Conservation (phyloP, 2,113 vertebrate genomes). For the Apeltes quadracus region DNA sequence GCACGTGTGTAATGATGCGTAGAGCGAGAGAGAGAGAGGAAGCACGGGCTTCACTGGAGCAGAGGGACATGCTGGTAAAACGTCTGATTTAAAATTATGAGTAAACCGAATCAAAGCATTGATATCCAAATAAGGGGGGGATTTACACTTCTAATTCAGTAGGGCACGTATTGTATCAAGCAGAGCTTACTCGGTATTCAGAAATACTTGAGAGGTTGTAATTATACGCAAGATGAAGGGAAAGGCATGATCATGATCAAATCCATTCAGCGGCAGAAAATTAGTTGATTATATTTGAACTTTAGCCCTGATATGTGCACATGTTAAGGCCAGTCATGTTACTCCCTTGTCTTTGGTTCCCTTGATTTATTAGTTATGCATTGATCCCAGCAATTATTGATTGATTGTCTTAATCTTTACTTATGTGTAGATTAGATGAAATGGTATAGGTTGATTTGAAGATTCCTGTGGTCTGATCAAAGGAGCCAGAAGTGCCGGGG, state of each 20-base stretch:
- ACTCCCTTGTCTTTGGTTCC: neutral
- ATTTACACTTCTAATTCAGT: neutral
- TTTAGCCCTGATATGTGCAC: neutral
- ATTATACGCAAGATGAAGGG: neutral
- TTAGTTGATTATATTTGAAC: neutral
- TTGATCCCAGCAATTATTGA: neutral
- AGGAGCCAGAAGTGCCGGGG: neutral
- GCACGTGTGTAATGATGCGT: slow-evolving; percentile 54
- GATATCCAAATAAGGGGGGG: neutral
- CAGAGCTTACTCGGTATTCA: neutral
- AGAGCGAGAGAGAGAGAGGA: slow-evolving; percentile 4
- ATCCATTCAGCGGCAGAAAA: neutral
- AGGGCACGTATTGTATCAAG: neutral
- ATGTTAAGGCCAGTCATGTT: neutral
- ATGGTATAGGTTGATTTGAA: neutral
- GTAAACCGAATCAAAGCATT: slow-evolving; percentile 1
- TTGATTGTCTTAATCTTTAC: neutral
- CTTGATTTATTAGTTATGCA: neutral
- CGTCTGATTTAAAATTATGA: neutral
- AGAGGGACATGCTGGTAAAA: slow-evolving; percentile 21
- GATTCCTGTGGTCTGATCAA: neutral
- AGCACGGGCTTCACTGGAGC: slow-evolving; percentile 15
- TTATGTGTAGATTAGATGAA: neutral
- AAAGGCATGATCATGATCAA: neutral
- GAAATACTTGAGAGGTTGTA: neutral